Evolutionary conservation across 1,140 invertebrate genomes (phyloP).

Genomic region (Drosophila suzukii): DNA sequence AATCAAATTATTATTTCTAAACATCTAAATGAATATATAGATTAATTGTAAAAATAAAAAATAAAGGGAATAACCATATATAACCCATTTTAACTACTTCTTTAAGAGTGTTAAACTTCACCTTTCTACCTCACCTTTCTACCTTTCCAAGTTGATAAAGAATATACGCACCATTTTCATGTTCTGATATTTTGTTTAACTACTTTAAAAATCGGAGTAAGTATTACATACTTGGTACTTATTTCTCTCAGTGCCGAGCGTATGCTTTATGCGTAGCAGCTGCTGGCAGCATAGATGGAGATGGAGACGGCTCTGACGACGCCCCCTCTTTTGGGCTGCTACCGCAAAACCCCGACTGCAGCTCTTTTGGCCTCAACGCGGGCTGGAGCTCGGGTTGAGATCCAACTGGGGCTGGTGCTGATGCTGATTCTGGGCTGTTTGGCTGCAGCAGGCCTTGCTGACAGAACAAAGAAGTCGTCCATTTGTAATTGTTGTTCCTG

Average conservation of each 20-base stretch:
- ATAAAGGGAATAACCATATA: too few species aligned
- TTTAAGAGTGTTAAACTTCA: too few species aligned
- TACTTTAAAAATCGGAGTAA: not conserved
- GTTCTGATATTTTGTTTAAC: too few species aligned
- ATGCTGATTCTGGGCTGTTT: conserved; percentile 12
- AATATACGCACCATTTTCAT: too few species aligned
- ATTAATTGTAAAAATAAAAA: too few species aligned
- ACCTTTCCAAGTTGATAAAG: too few species aligned
- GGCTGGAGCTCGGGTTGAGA: not conserved
- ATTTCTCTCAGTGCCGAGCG: conserved; percentile 32
- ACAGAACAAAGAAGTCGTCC: conserved; percentile 84
- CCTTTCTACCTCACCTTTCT: too few species aligned
- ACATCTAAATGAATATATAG: too few species aligned
- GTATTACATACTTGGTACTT: not conserved
- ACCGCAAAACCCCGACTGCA: conserved; percentile 46
- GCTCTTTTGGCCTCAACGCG: conserved; percentile 15
- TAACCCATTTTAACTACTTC: too few species aligned
- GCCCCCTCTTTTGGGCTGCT: conserved; percentile 75
- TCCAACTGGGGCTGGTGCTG: conserved; percentile 33
- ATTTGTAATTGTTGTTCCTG: conserved; percentile 82
- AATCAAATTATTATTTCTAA: too few species aligned
- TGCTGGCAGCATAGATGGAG: conserved; percentile 62
- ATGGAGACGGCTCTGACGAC: conserved; percentile 65
- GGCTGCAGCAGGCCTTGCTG: conserved; percentile 60
- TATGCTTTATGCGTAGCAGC: conserved; percentile 79